phyloP scores from a whole-genome alignment of 2,888 invertebrate species.

The Orthosia gracilis region DNA sequence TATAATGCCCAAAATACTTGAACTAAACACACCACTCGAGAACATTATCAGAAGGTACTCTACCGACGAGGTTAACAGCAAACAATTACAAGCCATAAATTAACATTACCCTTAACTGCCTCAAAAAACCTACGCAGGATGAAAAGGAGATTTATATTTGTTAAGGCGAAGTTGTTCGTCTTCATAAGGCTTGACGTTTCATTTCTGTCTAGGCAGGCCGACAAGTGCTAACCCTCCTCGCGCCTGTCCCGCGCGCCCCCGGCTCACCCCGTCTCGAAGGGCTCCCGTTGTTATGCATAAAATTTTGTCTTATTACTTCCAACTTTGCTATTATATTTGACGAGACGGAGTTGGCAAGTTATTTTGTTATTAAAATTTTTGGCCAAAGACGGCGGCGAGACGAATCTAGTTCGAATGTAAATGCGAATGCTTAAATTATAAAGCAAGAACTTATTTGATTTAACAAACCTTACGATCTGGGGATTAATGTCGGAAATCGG shows the following conservation, averaged over 20 bases:
- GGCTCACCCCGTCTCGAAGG: slow-evolving; percentile 73
- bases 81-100: slow-evolving; percentile 82
- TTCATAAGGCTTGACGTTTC: slow-evolving; percentile 90
- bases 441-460: slow-evolving; percentile 89
- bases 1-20: slow-evolving; percentile 36
- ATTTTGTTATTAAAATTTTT: slow-evolving; percentile 91
- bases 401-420: slow-evolving; percentile 88
- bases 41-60: slow-evolving; percentile 56
- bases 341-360: slow-evolving; percentile 89
- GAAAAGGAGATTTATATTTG: slow-evolving; percentile 89
- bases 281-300: slow-evolving; percentile 90
- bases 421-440: slow-evolving; percentile 88
- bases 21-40: slow-evolving; percentile 59
- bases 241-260: slow-evolving; percentile 69
- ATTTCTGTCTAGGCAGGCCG: slow-evolving; percentile 89
- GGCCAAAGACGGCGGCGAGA: slow-evolving; percentile 81
- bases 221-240: slow-evolving; percentile 86
- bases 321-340: slow-evolving; percentile 91
- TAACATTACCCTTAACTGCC: slow-evolving; percentile 81
- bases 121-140: slow-evolving; percentile 83
- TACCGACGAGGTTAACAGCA: slow-evolving; percentile 68
- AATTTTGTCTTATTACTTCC: slow-evolving; percentile 91
- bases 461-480: slow-evolving; percentile 86
- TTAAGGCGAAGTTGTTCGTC: slow-evolving; percentile 89
- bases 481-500: slow-evolving; percentile 86